Conservation (phyloP, 2,113 vertebrate genomes). For the Rhizomys pruinosus region DNA sequence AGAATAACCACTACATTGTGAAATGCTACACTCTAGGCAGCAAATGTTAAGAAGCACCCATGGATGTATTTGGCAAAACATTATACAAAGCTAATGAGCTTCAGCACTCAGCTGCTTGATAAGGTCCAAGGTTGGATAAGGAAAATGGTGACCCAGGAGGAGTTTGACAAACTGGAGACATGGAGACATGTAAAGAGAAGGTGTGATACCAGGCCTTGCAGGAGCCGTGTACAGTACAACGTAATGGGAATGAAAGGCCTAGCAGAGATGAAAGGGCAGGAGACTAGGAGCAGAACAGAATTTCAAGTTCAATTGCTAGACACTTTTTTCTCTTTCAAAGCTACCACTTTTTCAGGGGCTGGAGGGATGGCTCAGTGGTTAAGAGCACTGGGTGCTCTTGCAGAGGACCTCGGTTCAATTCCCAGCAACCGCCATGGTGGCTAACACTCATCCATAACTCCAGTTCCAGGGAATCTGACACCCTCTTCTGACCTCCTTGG, state of each 20-base stretch:
- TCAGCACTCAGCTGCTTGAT: background rate
- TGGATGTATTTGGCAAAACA: background rate
- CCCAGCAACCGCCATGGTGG: too few relatives aligned
- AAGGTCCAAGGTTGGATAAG: background rate
- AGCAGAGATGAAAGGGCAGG: background rate
- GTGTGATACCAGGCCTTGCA: background rate
- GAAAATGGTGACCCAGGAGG: slow-evolving; percentile 4
- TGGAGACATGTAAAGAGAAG: background rate
- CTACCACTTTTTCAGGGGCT: slow-evolving; percentile 8
- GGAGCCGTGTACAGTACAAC: slow-evolving; percentile 6
- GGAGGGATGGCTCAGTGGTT: too few relatives aligned
- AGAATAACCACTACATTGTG: background rate
- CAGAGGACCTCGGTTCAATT: too few relatives aligned
- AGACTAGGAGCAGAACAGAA: slow-evolving; percentile 17
- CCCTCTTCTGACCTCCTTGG: too few relatives aligned
- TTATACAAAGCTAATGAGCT: background rate
- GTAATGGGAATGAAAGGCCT: slow-evolving; percentile 37
- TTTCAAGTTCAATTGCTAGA: slow-evolving; percentile 52
- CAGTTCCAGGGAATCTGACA: too few relatives aligned
- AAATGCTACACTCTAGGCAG: background rate
- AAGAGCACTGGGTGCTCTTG: too few relatives aligned
- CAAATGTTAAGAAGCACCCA: slow-evolving; percentile 1
- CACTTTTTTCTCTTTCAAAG: slow-evolving; percentile 41
- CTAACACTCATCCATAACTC: too few relatives aligned
- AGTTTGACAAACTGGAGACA: slow-evolving; percentile 6